These are phyloP conservation scores for Eupithecia exiguata DNA, from an alignment of 2,888 invertebrate species.

Conservation along the genomic window DNA sequence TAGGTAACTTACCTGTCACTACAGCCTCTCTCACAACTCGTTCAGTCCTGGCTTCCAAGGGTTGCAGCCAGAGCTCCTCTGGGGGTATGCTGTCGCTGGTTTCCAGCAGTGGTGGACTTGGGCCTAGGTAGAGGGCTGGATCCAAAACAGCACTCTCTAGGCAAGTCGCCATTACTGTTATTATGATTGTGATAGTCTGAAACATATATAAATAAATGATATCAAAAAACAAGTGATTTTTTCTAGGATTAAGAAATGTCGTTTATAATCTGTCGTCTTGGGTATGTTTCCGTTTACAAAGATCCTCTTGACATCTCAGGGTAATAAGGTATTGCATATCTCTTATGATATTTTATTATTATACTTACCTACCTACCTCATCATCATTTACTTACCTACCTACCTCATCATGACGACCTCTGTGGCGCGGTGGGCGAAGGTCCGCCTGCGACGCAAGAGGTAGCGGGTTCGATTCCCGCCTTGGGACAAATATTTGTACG, in stretches of 20 bases:
- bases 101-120: constrained; percentile 66
- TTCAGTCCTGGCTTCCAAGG: constrained; percentile 43
- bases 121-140: constrained; percentile 70
- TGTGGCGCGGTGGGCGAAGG: no score
- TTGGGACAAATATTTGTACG: no score
- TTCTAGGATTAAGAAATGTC: not conserved
- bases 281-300: not conserved
- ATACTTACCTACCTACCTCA: not conserved
- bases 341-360: not conserved
- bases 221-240: constrained; percentile 28
- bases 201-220: no score
- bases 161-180: constrained; percentile 19
- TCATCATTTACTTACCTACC: not conserved
- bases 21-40: constrained; percentile 28
- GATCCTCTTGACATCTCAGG: not conserved
- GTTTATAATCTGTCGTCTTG: not conserved
- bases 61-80: constrained; percentile 54
- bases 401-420: no score
- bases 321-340: not conserved
- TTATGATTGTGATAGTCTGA: constrained; percentile 25
- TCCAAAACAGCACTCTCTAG: constrained; percentile 61
- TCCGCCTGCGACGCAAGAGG: no score
- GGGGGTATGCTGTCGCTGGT: constrained; percentile 47
- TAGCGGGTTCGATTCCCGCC: no score
- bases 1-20: constrained; percentile 7